Evolutionary conservation across 2,797 vertebrate genomes (phyloP), one percentile per base, ranked within the genome.

Genomic region (Ambastaia sidthimunki): DNA sequence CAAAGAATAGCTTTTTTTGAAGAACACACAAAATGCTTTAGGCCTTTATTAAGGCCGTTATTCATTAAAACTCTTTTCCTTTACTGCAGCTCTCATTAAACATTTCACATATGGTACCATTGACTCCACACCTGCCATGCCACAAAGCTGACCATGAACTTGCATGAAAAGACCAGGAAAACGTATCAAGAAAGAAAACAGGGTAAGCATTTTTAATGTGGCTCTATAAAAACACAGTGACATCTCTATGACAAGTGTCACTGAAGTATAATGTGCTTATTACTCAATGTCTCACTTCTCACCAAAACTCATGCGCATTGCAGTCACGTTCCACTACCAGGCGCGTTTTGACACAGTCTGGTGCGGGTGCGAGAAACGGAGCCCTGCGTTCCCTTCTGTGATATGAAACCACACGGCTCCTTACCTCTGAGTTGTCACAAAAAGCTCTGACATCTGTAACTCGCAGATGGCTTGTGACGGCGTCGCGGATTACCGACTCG

Each of bases 361-460:
- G 78, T 83, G 83, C 85, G 68, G 69, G 44, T 65, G 81, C 67
- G 74, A 85, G 18, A 60, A 81, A 76, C 74, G 86, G 66, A 77
- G 71, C 85, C 63, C 70, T 83, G 73, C 77, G 48, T 41, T 28
- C 16, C 31, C 50, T 68, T 76, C 21, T 79, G 76, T 82, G 71
- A 73, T n/a, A 81, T 76, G 68, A 73, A 73, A 85, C 72, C 76
- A 65, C 84, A 72, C 81, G n/a, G 10, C 31, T 59, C 34, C 31
- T 80, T 85, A 87, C 88, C 77, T 87, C 85, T 77, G 78, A 84
- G 63, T 80, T 37, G 48, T 78, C 37, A 31, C 52, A 41, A 86
- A 71, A 85, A 76, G 85, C 84, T 86, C 84, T 74, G 78, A 88
- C 90, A 91, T 90, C 84, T 90, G 86, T 72, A 68, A 82, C 78